Conservation (phyloP, 2,113 vertebrate species). For the Mohoua ochrocephala region DNA sequence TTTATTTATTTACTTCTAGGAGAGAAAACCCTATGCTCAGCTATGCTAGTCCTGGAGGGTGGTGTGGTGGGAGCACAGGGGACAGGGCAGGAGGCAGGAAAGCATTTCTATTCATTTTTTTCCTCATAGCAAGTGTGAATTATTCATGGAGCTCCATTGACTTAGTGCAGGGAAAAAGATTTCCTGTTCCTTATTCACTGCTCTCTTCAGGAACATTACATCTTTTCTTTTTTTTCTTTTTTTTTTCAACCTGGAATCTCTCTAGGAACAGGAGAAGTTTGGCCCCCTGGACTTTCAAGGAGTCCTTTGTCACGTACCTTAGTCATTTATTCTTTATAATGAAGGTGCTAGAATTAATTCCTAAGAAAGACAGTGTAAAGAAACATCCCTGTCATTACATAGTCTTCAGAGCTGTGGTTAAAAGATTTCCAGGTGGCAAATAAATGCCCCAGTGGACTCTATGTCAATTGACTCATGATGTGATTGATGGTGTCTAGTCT, state of each 20-base stretch:
- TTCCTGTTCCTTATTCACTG: conserved; percentile 8
- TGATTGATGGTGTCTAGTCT: background rate
- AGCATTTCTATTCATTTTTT: background rate
- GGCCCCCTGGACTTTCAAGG: background rate
- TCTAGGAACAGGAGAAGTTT: background rate
- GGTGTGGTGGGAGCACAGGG: background rate
- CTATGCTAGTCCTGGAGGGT: background rate
- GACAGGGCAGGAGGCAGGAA: background rate
- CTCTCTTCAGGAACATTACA: background rate
- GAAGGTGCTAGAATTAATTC: conserved; percentile 18
- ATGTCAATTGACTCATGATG: background rate
- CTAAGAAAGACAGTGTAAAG: background rate
- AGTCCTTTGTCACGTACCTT: background rate
- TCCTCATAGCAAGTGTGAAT: background rate
- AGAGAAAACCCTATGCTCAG: background rate
- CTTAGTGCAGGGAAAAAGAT: background rate
- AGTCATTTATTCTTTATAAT: conserved; percentile 16
- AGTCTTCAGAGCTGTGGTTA: background rate
- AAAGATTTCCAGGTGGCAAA: background rate
- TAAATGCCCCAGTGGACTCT: background rate
- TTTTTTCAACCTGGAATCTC: background rate
- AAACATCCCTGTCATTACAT: background rate
- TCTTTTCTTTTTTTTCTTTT: background rate
- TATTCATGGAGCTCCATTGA: background rate
- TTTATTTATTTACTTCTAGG: background rate